These are phyloP conservation scores for Luperina testacea DNA, from an alignment of 2,888 invertebrate genomes.

Conservation along the genomic window DNA sequence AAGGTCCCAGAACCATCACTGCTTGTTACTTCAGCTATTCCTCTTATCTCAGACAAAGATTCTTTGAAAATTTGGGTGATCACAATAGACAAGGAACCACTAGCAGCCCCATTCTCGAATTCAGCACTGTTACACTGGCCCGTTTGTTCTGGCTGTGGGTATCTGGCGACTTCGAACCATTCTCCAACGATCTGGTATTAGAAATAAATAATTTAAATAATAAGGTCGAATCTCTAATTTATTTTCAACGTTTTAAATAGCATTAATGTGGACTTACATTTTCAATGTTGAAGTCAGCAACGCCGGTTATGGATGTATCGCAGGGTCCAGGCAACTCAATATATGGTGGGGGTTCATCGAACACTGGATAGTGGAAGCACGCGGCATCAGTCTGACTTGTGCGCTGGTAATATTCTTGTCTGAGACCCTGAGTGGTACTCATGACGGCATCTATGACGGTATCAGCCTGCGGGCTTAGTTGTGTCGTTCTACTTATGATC, in stretches of 20 bases:
- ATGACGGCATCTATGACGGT: conserved; percentile 72
- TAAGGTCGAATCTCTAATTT: background rate
- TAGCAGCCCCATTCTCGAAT: conserved; percentile 77
- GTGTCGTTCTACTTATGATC: conserved; percentile 79
- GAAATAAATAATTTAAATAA: background rate
- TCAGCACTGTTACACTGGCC: conserved; percentile 91
- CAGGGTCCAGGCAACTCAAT: conserved; percentile 41
- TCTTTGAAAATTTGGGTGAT: conserved; percentile 81
- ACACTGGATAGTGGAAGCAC: conserved; percentile 41
- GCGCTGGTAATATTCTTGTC: conserved; percentile 73
- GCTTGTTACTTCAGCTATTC: conserved; percentile 85
- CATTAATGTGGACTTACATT: conserved; percentile 19
- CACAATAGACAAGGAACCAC: conserved; percentile 66
- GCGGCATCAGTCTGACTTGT: conserved; percentile 79
- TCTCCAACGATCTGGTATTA: conserved; percentile 78
- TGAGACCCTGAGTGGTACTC: conserved; percentile 77
- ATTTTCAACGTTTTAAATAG: background rate
- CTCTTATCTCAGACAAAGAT: conserved; percentile 85
- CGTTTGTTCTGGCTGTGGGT: conserved; percentile 90
- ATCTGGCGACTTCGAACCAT: conserved; percentile 92
- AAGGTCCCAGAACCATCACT: conserved; percentile 88
- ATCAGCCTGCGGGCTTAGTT: conserved; percentile 69
- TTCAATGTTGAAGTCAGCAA: conserved; percentile 23
- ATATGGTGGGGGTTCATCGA: conserved; percentile 16
- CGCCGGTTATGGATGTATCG: conserved; percentile 16